Conservation (phyloP, 1,140 invertebrate species). For the Panagrolaimus sp. region DNA sequence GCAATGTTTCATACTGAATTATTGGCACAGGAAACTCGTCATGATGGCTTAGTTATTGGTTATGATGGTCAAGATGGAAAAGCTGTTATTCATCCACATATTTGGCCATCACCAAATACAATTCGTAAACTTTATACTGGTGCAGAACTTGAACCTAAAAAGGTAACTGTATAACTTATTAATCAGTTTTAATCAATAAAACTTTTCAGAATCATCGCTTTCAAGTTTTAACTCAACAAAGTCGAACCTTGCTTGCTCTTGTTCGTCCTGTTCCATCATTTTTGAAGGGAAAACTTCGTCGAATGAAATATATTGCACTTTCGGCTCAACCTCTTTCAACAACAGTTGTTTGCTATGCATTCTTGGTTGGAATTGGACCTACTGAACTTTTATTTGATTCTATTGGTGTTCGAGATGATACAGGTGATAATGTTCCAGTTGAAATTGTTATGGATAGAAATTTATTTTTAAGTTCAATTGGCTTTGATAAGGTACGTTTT, state of each 20-base stretch:
- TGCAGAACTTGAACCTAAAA: background rate
- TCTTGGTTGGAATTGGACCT: background rate
- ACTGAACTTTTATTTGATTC: background rate
- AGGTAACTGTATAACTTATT: background rate
- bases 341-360: background rate
- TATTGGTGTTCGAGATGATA: background rate
- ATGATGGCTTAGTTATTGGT: background rate
- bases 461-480: background rate
- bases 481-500: background rate
- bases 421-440: background rate
- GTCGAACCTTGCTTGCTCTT: background rate
- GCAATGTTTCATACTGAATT: background rate
- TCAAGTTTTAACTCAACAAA: background rate
- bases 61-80: background rate
- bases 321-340: constrained; percentile 7
- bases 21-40: background rate
- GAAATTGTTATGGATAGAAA: constrained; percentile 3
- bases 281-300: background rate
- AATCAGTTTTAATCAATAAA: background rate
- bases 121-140: background rate
- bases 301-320: background rate
- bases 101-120: background rate
- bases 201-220: background rate
- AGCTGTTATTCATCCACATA: constrained; percentile 4
- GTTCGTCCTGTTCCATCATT: background rate